Base-by-base conservation (phyloP, 2,113 vertebrate genomes). In the Diglossa brunneiventris region DNA sequence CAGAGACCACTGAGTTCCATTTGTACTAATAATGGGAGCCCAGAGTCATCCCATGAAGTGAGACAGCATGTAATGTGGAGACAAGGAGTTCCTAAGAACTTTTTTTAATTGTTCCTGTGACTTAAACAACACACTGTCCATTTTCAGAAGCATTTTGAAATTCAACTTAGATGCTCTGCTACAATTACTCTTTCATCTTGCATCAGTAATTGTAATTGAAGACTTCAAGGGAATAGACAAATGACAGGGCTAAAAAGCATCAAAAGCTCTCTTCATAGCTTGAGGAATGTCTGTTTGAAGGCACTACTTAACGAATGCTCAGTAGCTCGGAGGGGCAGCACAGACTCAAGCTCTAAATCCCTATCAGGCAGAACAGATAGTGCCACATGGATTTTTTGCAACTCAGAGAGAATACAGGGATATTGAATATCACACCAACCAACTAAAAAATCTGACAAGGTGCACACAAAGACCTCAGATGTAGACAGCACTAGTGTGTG, bases 171-270 rank as follows among this genome's bases (percentile, higher is more conserved):
- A 80, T 24, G 26, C 10, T 74, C 26, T 63, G 39, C 23, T 74
- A 46, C 22, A 74, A 89, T 35, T 95, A 33, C 33, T 59, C 47
- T 87, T 91, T 44, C 35, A 78, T 64, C 70, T 84, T 78, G 42
- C 78, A 89, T 50, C 79, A 89, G 66, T 35, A 78, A 78, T 81
- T 89, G 83, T 83, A 89, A 89, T 55, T 77, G n/a, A 89, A 84
- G 35, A 63, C 39, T 89, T 91, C 56, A 84, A 89, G 56, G 64
- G 39, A 96, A 89, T 41, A 87, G 46, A n/a, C 50, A 81, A 91
- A 83, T 67, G 50, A 77, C 39, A 83, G 39, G 50, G 23, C 50
- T 84, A 89, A 70, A 90, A 86, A 46, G 68, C 80, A 89, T 77
- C 86, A 80, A 62, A 77, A 92, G 30, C 28, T 69, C 46, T 62